These are phyloP conservation scores for Biston betularia DNA, from an alignment of 2,888 invertebrate genomes.

Conservation along the genomic window DNA sequence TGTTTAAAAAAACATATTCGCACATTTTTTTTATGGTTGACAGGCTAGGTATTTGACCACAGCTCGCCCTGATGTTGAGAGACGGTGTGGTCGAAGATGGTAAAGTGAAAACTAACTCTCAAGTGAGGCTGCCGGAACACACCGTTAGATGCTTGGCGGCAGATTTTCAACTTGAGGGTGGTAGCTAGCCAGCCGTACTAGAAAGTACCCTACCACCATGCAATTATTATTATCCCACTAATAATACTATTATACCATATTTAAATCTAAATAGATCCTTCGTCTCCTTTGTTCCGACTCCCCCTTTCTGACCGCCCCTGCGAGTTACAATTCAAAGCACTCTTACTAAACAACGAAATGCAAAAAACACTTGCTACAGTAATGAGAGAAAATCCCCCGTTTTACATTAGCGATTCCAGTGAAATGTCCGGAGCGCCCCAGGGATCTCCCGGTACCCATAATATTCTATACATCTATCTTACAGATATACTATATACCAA, in stretches of 20 bases:
- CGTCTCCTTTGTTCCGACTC: background rate
- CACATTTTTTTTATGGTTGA: no score
- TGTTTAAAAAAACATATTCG: no score
- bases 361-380: constrained; percentile 49
- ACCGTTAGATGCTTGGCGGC: no score
- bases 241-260: background rate
- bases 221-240: no score
- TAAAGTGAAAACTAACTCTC: no score
- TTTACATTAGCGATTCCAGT: constrained; percentile 66
- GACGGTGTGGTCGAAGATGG: no score
- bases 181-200: no score
- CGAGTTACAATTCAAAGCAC: constrained; percentile 33
- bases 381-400: constrained; percentile 63
- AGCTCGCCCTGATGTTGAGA: no score
- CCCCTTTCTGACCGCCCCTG: constrained; percentile 2
- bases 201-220: no score
- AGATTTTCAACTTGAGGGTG: no score
- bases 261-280: constrained; percentile 16
- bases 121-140: no score
- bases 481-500: background rate
- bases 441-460: constrained; percentile 12
- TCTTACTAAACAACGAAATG: constrained; percentile 26
- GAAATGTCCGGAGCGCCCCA: constrained; percentile 44
- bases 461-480: background rate
- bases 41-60: no score